phyloP scores from a whole-genome alignment of 1,140 invertebrate species.

The Papilio glaucus region DNA sequence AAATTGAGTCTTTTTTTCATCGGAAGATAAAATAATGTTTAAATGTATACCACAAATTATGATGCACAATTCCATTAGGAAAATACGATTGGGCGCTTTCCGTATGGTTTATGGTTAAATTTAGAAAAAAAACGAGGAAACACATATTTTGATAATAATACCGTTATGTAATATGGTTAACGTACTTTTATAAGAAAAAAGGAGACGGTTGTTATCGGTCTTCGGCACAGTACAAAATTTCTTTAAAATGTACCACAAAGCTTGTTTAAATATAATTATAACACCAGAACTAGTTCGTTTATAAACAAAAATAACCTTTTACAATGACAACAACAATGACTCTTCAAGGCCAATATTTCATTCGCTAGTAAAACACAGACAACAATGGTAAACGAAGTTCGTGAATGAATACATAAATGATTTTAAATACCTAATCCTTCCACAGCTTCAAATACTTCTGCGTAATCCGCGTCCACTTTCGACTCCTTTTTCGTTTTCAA shows the following conservation, averaged over 20 bases:
- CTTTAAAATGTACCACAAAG: background rate
- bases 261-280: conserved; percentile 17
- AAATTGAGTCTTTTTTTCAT: too few species aligned
- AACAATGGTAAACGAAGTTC: conserved; percentile 7
- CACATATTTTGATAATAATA: background rate
- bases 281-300: background rate
- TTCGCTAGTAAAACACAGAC: background rate
- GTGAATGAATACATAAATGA: conserved; percentile 8
- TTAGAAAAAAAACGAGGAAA: background rate
- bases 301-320: conserved; percentile 26
- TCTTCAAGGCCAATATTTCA: conserved; percentile 12
- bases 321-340: conserved; percentile 29
- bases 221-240: conserved; percentile 4
- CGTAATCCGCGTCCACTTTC: conserved; percentile 65
- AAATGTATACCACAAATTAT: background rate
- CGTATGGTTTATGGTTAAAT: background rate
- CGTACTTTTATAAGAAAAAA: background rate
- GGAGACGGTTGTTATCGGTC: conserved; percentile 39
- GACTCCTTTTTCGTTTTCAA: conserved; percentile 62
- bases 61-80: background rate
- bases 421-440: conserved; percentile 66
- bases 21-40: too few species aligned
- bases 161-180: background rate
- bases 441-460: conserved; percentile 72
- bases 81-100: background rate